Evolutionary conservation across 1,140 invertebrate species (phyloP), one percentile per base, ranked within the genome.

Genomic region (Dendrolimus punctatus): DNA sequence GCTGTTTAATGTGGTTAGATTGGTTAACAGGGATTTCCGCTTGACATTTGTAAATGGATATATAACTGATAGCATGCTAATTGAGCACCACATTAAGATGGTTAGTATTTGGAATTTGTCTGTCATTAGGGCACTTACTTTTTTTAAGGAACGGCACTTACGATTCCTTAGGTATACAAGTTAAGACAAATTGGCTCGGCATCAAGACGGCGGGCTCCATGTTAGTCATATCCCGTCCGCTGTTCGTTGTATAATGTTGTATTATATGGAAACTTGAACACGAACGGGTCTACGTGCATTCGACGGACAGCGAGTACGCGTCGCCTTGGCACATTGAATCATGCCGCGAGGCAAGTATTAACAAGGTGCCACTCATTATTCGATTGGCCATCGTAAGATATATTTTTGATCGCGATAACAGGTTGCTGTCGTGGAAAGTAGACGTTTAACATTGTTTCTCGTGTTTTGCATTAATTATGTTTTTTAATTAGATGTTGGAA

Each of bases 201-300:
- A 40, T 9, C 8, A 39, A 23, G 8, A 6, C 42, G 39, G n/a
- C 40, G 9, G 42, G 49, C n/a, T 41, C 6, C 49, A 40, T 5
- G 49, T 50, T 50, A 50, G 49, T 60, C 64, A 62, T 45, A 62
- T 71, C 59, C 58, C 59, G 62, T 46, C 55, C 51, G 49, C 54
- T 57, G 60, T 64, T 59, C 62, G 65, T 51, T 52, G 52, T 49
- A 58, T 50, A 61, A 61, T 62, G 53, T 68, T 68, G n/a, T n/a
- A 67, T 67, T 64, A 73, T 68, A 73, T 53, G 63, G 62, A 49
- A 57, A 60, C 47, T 64, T 61, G 66, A 60, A 58, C 8, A 51
- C 47, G 58, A 60, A 71, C 71, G 46, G 53, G 68, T 69, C 62
- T 60, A 63, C 55, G 68, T 66, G 66, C 53, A 42, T 48, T 46